Percentiles rank a stretch among this genome's conserved stretches.
These are phyloP conservation scores for Holotrichia oblita DNA, from an alignment of 1,140 invertebrate genomes.

Conservation along the genomic window DNA sequence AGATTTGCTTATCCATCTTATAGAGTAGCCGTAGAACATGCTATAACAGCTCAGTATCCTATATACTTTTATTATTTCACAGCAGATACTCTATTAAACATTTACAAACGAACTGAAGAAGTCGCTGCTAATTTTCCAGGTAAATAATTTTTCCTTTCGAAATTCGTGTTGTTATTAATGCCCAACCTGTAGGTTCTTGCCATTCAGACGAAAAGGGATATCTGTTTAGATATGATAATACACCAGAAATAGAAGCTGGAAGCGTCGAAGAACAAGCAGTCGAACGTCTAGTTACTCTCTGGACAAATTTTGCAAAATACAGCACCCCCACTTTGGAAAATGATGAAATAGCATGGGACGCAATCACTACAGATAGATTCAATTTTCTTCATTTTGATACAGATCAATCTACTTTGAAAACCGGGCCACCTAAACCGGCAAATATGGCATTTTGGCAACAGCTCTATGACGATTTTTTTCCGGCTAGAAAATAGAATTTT, in stretches of 20 bases:
- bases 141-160: not conserved
- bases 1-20: not conserved
- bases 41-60: conserved; percentile 40
- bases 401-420: not conserved
- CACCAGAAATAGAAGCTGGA: not conserved
- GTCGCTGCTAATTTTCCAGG: conserved; percentile 10
- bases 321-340: not conserved
- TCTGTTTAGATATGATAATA: not conserved
- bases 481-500: not conserved
- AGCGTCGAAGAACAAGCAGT: not conserved
- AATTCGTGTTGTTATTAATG: too few relatives aligned
- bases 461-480: not conserved
- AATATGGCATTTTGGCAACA: not conserved
- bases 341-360: not conserved
- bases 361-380: not conserved
- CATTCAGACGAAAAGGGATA: conserved; percentile 1
- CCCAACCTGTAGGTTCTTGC: not conserved
- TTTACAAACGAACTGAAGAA: conserved; percentile 60
- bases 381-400: not conserved
- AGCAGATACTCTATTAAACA: conserved; percentile 64
- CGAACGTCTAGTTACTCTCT: not conserved
- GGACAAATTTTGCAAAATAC: conserved; percentile 24
- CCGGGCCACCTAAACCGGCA: not conserved
- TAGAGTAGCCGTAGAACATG: not conserved
- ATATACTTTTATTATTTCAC: conserved; percentile 65